Conservation (phyloP, 2,888 invertebrate genomes). For the Pemphredon lugubris region DNA sequence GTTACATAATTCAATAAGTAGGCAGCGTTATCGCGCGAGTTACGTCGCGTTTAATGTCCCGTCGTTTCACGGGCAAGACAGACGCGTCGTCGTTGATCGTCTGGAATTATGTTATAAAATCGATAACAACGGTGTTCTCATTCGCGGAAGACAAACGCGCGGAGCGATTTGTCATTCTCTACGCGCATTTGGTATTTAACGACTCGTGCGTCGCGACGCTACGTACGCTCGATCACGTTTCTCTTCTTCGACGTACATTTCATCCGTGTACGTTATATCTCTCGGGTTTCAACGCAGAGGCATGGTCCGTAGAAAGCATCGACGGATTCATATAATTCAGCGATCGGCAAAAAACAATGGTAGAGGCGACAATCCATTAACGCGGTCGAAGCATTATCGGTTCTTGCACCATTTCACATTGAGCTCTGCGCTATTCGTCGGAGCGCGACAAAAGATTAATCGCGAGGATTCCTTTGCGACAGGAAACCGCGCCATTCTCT, state of each 20-base stretch:
- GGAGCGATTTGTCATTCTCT: too few species aligned
- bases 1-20: too few species aligned
- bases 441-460: slow-evolving; percentile 51
- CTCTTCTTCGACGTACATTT: too few species aligned
- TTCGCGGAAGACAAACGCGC: too few species aligned
- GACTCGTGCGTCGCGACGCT: too few species aligned
- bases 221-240: too few species aligned
- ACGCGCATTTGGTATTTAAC: too few species aligned
- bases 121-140: too few species aligned
- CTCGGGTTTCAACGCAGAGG: too few species aligned
- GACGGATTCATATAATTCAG: slow-evolving; percentile 21
- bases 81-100: background rate
- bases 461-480: slow-evolving; percentile 30
- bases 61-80: background rate
- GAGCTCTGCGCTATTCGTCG: slow-evolving; percentile 20
- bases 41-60: background rate
- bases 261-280: too few species aligned
- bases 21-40: too few species aligned
- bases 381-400: slow-evolving; percentile 48
- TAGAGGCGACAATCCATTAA: slow-evolving; percentile 45
- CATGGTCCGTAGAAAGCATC: background rate
- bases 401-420: slow-evolving; percentile 39
- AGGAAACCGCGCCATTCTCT: slow-evolving; percentile 40
- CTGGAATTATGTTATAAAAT: too few species aligned
- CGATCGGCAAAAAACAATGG: slow-evolving; percentile 16